Evolutionary conservation across 2,797 vertebrate species (phyloP).

Genomic region (Phalloptychus januarius): DNA sequence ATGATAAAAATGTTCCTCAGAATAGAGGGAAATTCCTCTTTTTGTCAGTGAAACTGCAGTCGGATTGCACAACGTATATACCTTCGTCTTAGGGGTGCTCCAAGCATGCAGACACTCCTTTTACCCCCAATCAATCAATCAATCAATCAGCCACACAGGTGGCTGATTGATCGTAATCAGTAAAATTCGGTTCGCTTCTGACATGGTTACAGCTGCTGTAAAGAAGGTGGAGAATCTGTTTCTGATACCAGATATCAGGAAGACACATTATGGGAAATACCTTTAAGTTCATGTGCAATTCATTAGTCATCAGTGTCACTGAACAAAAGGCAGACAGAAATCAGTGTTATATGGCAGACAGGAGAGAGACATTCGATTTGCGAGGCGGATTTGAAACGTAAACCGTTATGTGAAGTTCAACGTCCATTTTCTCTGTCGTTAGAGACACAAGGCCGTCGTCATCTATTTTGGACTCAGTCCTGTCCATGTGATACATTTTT

Average conservation of each 20-base stretch:
- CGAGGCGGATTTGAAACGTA: background rate
- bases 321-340: background rate
- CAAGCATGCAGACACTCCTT: slow-evolving; percentile 19
- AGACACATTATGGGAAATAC: background rate
- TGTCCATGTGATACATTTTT: background rate
- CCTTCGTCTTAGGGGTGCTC: slow-evolving; percentile 47
- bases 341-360: background rate
- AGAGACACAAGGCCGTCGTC: background rate
- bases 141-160: slow-evolving; percentile 19
- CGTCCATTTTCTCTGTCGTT: background rate
- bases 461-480: background rate
- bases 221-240: slow-evolving; percentile 17
- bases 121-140: slow-evolving; percentile 39
- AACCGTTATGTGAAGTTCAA: background rate
- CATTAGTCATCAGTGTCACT: slow-evolving; percentile 9
- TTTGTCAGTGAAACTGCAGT: slow-evolving; percentile 52
- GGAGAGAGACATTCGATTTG: background rate
- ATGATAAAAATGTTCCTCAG: slow-evolving; percentile 73
- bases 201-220: slow-evolving; percentile 1
- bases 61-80: slow-evolving; percentile 59
- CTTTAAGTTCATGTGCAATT: background rate
- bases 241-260: slow-evolving; percentile 1
- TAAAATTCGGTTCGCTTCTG: slow-evolving; percentile 27
- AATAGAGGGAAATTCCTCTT: slow-evolving; percentile 74
- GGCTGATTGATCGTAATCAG: too few species aligned